phyloP scores from a whole-genome alignment of 30 jellyfish, hydroid and myxozoan species.

The Chrysaora quinquecirrha region DNA sequence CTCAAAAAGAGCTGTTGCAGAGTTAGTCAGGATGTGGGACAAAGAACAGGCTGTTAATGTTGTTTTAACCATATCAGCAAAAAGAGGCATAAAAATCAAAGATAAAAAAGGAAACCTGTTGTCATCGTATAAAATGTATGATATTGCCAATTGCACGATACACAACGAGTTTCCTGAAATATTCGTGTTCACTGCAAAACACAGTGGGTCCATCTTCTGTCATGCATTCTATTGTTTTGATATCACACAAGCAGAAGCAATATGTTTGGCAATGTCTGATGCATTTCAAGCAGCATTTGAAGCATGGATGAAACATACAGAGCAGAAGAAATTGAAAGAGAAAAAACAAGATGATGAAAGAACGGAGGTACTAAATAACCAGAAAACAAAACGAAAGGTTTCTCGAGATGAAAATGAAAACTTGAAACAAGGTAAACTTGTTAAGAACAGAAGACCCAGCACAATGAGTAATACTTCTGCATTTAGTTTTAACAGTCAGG shows the following conservation, averaged over 20 bases:
- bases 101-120: constrained; percentile 56
- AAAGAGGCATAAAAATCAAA: constrained; percentile 36
- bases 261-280: constrained; percentile 49
- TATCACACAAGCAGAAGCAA: constrained; percentile 52
- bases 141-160: constrained; percentile 59
- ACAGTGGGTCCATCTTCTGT: constrained; percentile 26
- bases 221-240: constrained; percentile 64
- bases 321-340: not conserved
- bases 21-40: constrained; percentile 33
- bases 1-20: constrained; percentile 31
- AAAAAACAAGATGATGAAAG: not conserved
- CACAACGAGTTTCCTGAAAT: constrained; percentile 43
- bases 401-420: not conserved
- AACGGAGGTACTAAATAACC: not conserved
- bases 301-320: constrained; percentile 38
- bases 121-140: constrained; percentile 36
- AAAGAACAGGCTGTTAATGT: constrained; percentile 38
- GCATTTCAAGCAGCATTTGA: constrained; percentile 66
- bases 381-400: not conserved
- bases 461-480: constrained; percentile 45
- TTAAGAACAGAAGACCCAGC: constrained; percentile 32
- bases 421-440: not conserved
- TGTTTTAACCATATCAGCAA: constrained; percentile 48
- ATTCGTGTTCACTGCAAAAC: constrained; percentile 52
- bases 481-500: constrained; percentile 62